Base-by-base conservation (phyloP, 2,797 vertebrate genomes). In the Danio kyathit region DNA sequence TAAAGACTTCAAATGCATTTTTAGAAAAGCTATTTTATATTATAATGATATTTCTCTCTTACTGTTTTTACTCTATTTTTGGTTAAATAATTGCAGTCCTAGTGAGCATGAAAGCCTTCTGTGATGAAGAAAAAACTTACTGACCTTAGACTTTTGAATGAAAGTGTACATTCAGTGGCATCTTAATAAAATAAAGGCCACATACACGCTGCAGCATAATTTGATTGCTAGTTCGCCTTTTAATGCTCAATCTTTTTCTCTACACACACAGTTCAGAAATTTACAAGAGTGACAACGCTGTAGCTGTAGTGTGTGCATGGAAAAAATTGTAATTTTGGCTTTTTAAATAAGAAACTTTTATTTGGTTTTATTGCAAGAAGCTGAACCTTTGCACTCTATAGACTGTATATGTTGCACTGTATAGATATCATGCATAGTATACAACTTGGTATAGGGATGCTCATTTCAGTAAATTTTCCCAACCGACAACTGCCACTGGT, bases 1-100 rank as follows among this genome's bases (percentile, higher is more conserved):
- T 54, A 70, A 71, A 41, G 29, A 54, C 29, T 14, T 29, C 3
- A 3, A 29, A 29, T 38, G 21, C 29, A 17, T 51, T 69, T 2
- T 51, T 52, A 40, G 8, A 70, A 40, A 52, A 52, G 19, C 16
- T 52, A 49, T 29, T 29, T 59, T 60, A 13, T 21, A 7, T 17
- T 54, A 6, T 17, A 41, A 67, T 49, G 69, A 17, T 71, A 16
- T 54, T 71, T 71, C n/a, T 4, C 11, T 54, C n/a, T 54, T 70
- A 40, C 66, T 6, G 13, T 49, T 48, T 21, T 21, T 49, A 14
- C 5, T 49, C 5, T n/a, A n/a, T n/a, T n/a, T n/a, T n/a, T n/a
- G n/a, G n/a, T n/a, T n/a, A 71, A 56, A 43, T 21, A 57, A 10
- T 16, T 16, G 21, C 14, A 11, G 48, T 48, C 6, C 17, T 12